These are phyloP conservation scores for Etheostoma perlongum DNA, from an alignment of 2,797 vertebrate species.

Conservation along the genomic window DNA sequence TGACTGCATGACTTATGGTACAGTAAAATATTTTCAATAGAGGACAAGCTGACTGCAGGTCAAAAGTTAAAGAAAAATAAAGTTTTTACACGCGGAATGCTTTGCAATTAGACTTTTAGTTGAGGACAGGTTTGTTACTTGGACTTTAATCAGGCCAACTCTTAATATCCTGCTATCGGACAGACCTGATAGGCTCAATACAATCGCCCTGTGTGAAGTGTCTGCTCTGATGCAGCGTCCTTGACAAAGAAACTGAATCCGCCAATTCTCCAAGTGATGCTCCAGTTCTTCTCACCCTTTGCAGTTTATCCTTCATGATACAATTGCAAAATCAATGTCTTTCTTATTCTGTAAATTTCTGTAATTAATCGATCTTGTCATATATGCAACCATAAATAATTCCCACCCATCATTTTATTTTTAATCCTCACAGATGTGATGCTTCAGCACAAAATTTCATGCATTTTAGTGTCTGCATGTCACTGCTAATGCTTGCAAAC, in stretches of 20 bases:
- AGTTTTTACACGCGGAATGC: neutral
- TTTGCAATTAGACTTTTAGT: conserved; percentile 44
- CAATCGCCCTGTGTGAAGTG: conserved; percentile 31
- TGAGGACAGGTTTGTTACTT: conserved; percentile 24
- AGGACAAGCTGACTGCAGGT: conserved; percentile 8
- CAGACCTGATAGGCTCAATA: conserved; percentile 47
- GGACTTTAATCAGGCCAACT: conserved; percentile 45
- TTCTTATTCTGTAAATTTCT: conserved; percentile 13
- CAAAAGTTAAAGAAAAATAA: neutral
- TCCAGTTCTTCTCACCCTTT: conserved; percentile 21
- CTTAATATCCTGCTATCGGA: conserved; percentile 54
- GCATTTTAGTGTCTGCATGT: conserved; percentile 63
- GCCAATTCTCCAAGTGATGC: conserved; percentile 24
- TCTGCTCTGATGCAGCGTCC: conserved; percentile 45
- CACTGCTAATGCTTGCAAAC: conserved; percentile 4
- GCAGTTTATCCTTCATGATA: conserved; percentile 38
- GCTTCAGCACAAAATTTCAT: conserved; percentile 29
- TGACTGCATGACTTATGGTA: neutral
- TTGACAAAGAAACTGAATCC: conserved; percentile 64
- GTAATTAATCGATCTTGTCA: conserved; percentile 9
- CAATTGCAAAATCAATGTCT: neutral
- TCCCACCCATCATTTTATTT: conserved; percentile 1
- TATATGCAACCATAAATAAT: neutral
- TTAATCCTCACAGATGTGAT: conserved; percentile 24
- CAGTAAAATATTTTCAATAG: neutral